These are phyloP conservation scores for Dysmachus trigonus DNA, from an alignment of 2,888 invertebrate genomes.

Conservation along the genomic window DNA sequence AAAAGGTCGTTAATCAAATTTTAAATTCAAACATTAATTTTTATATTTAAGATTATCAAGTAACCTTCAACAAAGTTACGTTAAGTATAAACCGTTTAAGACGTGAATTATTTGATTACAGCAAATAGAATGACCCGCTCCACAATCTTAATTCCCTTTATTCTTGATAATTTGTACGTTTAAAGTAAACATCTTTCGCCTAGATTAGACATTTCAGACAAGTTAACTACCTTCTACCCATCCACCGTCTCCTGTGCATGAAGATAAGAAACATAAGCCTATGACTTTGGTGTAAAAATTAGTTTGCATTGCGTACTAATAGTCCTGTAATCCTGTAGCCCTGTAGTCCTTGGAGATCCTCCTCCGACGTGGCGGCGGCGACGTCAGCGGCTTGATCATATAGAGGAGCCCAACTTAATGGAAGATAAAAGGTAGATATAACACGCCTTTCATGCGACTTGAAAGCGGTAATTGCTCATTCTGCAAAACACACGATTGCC, in stretches of 20 bases:
- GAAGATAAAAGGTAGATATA: slow-evolving; percentile 14
- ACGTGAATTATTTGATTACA: neutral
- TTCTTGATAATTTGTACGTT: neutral
- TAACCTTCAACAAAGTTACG: too few relatives aligned
- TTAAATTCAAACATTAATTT: too few relatives aligned
- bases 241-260: neutral
- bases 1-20: too few relatives aligned
- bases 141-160: neutral
- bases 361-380: neutral
- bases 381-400: too few relatives aligned
- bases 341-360: neutral
- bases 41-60: too few relatives aligned
- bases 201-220: neutral
- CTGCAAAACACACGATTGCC: neutral
- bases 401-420: neutral
- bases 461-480: neutral
- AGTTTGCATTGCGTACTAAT: slow-evolving; percentile 3
- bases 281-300: neutral
- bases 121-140: neutral
- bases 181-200: neutral
- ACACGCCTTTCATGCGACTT: slow-evolving; percentile 10
- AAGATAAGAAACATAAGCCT: neutral
- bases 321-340: neutral
- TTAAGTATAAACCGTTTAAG: neutral
- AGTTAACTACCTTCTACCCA: neutral